Percentiles rank a stretch among this genome's conserved stretches.
Evolutionary conservation across 2,888 invertebrate species (phyloP).

Genomic region (Deilephila porcellus): DNA sequence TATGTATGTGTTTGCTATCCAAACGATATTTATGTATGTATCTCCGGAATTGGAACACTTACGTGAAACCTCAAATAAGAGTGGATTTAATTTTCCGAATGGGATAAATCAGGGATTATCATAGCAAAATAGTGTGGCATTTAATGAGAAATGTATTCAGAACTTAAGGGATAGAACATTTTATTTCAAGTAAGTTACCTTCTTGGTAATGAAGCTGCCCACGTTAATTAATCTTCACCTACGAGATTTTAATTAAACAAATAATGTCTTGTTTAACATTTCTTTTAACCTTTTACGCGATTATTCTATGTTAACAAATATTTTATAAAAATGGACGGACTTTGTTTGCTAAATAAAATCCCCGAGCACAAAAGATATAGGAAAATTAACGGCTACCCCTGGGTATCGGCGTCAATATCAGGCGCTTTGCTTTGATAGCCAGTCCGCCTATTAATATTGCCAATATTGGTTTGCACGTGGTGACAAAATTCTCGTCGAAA

Average conservation of each 20-base stretch:
- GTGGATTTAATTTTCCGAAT: not conserved
- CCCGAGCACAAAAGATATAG: not conserved
- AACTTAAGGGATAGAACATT: not conserved
- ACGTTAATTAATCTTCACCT: not conserved
- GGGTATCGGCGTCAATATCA: not conserved
- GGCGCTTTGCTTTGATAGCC: slow-evolving; percentile 8
- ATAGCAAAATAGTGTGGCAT: too few relatives aligned
- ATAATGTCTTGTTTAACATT: not conserved
- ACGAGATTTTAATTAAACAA: not conserved
- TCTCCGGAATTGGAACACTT: slow-evolving; percentile 6
- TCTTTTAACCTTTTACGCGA: not conserved
- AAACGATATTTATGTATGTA: slow-evolving; percentile 17
- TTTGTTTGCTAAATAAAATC: slow-evolving; percentile 1
- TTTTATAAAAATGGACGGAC: not conserved
- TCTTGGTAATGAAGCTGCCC: not conserved
- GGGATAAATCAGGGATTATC: not conserved
- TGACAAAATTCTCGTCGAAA: slow-evolving; percentile 15
- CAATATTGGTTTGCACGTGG: slow-evolving; percentile 7
- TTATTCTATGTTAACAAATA: not conserved
- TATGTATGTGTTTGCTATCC: slow-evolving; percentile 29
- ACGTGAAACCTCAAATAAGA: not conserved
- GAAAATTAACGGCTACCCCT: not conserved
- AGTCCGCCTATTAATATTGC: slow-evolving; percentile 4
- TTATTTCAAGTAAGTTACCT: not conserved
- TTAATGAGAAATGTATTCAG: too few relatives aligned